These are phyloP conservation scores for Drosophila sturtevanti DNA, from an alignment of 1,140 invertebrate species.

Conservation along the genomic window DNA sequence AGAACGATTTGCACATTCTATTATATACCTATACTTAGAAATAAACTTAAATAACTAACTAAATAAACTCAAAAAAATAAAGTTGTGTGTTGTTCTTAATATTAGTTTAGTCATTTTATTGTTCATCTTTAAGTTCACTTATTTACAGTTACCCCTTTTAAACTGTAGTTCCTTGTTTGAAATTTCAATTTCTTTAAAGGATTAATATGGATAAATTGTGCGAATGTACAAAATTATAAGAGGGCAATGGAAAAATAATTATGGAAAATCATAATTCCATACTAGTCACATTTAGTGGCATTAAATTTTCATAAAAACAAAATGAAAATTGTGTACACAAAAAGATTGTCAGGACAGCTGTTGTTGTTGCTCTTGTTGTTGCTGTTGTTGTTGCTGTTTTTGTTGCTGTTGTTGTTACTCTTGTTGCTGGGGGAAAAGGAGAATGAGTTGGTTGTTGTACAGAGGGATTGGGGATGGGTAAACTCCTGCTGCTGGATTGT, in stretches of 20 bases:
- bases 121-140: neutral
- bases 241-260: conserved; percentile 47
- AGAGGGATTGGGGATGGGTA: neutral
- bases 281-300: conserved; percentile 52
- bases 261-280: conserved; percentile 49
- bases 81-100: too few relatives aligned
- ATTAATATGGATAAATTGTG: conserved; percentile 29
- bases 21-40: too few relatives aligned
- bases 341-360: conserved; percentile 4
- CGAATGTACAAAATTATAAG: conserved; percentile 24
- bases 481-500: conserved; percentile 57
- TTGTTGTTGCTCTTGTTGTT: neutral
- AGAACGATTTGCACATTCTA: too few relatives aligned
- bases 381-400: neutral
- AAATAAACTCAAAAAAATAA: too few relatives aligned
- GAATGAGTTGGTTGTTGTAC: neutral
- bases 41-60: too few relatives aligned
- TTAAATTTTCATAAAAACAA: conserved; percentile 67
- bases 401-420: neutral
- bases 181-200: neutral
- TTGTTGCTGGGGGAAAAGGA: neutral
- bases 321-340: conserved; percentile 62
- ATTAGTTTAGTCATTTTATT: too few relatives aligned
- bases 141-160: neutral
- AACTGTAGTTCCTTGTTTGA: neutral